Evolutionary conservation across 2,797 vertebrate genomes (phyloP).

Genomic region (Diceros bicornis): DNA sequence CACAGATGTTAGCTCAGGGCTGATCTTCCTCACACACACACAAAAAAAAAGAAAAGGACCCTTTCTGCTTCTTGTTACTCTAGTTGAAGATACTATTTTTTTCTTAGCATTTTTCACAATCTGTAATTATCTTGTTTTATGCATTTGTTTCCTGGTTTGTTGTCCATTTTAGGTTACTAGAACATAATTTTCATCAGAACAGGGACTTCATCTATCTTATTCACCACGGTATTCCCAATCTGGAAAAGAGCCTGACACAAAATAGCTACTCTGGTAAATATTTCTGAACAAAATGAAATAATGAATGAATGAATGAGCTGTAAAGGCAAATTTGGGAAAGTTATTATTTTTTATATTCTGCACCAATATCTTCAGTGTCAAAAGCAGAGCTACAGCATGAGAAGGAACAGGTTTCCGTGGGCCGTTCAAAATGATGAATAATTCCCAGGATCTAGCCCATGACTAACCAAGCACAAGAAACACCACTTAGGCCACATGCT

Average conservation of each 20-base stretch:
- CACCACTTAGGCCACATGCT: not conserved
- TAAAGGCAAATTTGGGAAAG: not conserved
- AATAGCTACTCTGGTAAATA: not conserved
- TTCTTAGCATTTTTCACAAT: conserved; percentile 1
- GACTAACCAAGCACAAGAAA: conserved; percentile 20
- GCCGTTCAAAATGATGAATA: not conserved
- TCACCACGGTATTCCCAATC: not conserved
- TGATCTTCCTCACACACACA: too few relatives aligned
- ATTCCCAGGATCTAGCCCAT: not conserved
- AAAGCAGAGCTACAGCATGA: not conserved
- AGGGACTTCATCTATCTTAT: not conserved
- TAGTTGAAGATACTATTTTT: not conserved
- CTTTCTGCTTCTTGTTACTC: not conserved
- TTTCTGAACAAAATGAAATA: not conserved
- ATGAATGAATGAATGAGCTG: not conserved
- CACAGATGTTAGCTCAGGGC: too few relatives aligned
- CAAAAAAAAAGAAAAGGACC: not conserved
- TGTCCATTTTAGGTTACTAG: not conserved
- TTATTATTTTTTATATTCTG: not conserved
- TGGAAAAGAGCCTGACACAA: not conserved
- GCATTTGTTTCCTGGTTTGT: not conserved
- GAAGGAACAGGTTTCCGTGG: not conserved
- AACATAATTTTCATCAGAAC: not conserved
- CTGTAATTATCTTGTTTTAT: not conserved
- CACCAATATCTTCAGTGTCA: not conserved